Conservation (phyloP, 2,888 invertebrate species). For the Drosophila pseudotalamancana region DNA sequence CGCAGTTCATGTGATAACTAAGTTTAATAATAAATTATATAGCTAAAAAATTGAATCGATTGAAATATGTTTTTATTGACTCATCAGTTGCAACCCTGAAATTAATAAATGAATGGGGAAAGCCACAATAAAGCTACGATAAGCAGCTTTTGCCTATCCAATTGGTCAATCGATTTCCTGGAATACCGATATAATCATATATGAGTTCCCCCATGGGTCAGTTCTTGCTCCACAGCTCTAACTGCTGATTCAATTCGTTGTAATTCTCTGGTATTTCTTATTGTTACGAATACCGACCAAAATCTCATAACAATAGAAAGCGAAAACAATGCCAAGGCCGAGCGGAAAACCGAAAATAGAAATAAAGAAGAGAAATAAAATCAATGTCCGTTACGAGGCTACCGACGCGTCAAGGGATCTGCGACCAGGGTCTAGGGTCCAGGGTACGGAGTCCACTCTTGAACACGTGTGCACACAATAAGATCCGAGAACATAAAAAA, state of each 20-base stretch:
- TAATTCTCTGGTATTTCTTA: constrained; percentile 45
- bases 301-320: constrained; percentile 66
- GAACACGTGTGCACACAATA: constrained; percentile 83
- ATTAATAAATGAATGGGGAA: constrained; percentile 14
- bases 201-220: not conserved
- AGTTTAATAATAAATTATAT: constrained; percentile 67
- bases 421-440: constrained; percentile 6
- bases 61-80: constrained; percentile 19
- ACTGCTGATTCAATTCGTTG: constrained; percentile 39
- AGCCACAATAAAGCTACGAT: too few species aligned
- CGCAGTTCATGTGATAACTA: constrained; percentile 74
- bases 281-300: constrained; percentile 31
- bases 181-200: constrained; percentile 4
- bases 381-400: constrained; percentile 47
- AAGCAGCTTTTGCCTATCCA: constrained; percentile 11
- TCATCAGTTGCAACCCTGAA: not conserved
- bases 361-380: constrained; percentile 21
- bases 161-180: constrained; percentile 36
- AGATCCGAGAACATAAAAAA: constrained; percentile 59
- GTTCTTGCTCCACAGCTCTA: constrained; percentile 8
- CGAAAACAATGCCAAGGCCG: constrained; percentile 78
- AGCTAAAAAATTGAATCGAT: constrained; percentile 46
- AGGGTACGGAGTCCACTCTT: constrained; percentile 52
- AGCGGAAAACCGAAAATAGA: constrained; percentile 6
- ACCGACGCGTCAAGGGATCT: constrained; percentile 29